Evolutionary conservation across 2,797 vertebrate species (phyloP).

Genomic region (Typhlichthys eigenmanni): DNA sequence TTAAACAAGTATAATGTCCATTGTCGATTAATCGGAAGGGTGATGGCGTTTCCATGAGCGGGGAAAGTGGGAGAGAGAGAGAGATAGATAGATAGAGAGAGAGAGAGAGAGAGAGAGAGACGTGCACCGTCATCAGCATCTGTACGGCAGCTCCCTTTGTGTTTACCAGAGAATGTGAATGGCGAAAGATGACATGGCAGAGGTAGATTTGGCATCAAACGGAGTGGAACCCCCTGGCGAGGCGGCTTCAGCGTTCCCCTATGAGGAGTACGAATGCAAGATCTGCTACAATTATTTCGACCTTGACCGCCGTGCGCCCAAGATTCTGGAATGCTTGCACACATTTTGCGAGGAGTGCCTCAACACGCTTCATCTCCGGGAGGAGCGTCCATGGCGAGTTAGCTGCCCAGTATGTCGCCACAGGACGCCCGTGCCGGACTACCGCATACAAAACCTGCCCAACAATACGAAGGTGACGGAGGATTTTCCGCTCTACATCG

Average conservation of each 20-base stretch:
- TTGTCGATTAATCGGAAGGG: conserved; percentile 3
- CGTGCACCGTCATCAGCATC: conserved; percentile 76
- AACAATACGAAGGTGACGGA: conserved; percentile 92
- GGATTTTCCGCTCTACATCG: conserved; percentile 86
- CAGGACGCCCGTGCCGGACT: conserved; percentile 89
- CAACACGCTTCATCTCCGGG: conserved; percentile 88
- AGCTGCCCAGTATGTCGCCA: conserved; percentile 91
- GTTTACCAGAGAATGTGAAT: conserved; percentile 72
- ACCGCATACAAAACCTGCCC: conserved; percentile 87
- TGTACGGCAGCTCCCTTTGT: conserved; percentile 74
- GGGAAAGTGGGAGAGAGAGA: conserved; percentile 2
- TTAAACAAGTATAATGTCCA: not conserved
- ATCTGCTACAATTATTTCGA: conserved; percentile 97
- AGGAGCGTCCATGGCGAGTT: conserved; percentile 80
- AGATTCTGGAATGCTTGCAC: conserved; percentile 93
- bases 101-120: conserved; percentile 43
- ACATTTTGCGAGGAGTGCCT: conserved; percentile 96
- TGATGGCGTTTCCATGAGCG: conserved; percentile 59
- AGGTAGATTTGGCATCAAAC: conserved; percentile 68
- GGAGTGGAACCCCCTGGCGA: conserved; percentile 60
- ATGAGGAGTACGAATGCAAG: conserved; percentile 93
- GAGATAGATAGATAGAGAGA: conserved; percentile 14
- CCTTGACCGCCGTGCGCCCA: conserved; percentile 88
- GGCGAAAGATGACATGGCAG: conserved; percentile 82
- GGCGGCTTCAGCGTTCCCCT: conserved; percentile 65